Conservation (phyloP, 2,888 invertebrate species). For the Stegophylla sp. region DNA sequence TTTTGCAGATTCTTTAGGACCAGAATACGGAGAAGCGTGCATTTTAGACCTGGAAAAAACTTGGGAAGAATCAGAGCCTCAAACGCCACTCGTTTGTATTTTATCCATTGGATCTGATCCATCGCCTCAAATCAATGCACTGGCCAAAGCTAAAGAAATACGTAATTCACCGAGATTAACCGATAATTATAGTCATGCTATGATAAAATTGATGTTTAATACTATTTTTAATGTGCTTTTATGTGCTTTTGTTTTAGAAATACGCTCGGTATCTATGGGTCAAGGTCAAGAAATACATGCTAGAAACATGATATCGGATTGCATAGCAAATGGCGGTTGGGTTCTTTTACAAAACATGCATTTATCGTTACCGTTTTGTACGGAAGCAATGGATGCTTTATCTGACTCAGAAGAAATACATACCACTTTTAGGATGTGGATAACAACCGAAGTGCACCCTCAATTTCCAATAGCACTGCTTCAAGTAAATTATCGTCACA, state of each 20-base stretch:
- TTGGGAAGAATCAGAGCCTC: conserved; percentile 86
- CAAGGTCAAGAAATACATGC: conserved; percentile 94
- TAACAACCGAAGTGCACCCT: conserved; percentile 91
- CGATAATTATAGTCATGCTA: background rate
- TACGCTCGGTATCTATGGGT: conserved; percentile 93
- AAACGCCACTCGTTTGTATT: conserved; percentile 89
- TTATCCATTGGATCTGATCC: conserved; percentile 96
- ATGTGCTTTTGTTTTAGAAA: conserved; percentile 67
- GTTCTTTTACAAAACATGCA: conserved; percentile 95
- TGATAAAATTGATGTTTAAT: no score
- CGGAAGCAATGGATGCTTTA: conserved; percentile 88
- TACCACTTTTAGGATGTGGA: conserved; percentile 86
- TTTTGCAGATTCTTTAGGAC: conserved; percentile 78
- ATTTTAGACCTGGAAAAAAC: conserved; percentile 90
- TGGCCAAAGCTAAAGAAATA: conserved; percentile 86
- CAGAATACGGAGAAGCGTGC: conserved; percentile 88
- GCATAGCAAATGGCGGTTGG: conserved; percentile 81
- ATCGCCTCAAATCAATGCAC: conserved; percentile 85
- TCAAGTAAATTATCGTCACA: conserved; percentile 64
- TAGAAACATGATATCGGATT: conserved; percentile 79
- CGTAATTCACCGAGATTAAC: conserved; percentile 68
- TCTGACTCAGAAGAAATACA: conserved; percentile 84
- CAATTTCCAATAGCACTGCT: conserved; percentile 88
- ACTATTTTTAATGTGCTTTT: background rate
- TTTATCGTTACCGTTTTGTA: conserved; percentile 90